phyloP scores from a whole-genome alignment of 2,797 vertebrate genomes.

The Falco columbarius region DNA sequence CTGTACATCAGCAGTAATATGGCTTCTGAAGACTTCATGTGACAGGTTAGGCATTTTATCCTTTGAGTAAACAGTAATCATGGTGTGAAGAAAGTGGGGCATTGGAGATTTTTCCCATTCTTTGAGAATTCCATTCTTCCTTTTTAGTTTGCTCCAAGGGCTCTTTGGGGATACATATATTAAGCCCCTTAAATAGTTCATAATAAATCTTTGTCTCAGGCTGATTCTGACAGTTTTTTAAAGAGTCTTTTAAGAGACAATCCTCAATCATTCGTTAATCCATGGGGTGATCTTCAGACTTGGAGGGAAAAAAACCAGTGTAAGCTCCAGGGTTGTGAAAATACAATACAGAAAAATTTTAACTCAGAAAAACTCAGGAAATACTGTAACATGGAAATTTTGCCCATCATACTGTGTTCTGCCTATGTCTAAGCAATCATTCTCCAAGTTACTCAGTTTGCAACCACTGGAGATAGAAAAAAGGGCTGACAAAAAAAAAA shows the following conservation, averaged over 20 bases:
- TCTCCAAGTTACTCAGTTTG: constrained; percentile 35
- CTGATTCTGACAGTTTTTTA: constrained; percentile 88
- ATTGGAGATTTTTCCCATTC: constrained; percentile 83
- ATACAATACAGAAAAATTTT: constrained; percentile 66
- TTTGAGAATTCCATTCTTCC: constrained; percentile 85
- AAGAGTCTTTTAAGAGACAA: constrained; percentile 88
- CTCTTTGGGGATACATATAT: constrained; percentile 89
- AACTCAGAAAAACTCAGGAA: constrained; percentile 72
- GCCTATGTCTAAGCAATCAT: constrained; percentile 22
- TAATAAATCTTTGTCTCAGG: constrained; percentile 88
- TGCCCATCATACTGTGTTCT: constrained; percentile 4
- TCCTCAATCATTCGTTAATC: constrained; percentile 89
- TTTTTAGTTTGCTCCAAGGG: constrained; percentile 86
- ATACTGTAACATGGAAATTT: constrained; percentile 44
- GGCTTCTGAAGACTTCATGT: constrained; percentile 78
- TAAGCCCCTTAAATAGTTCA: constrained; percentile 88
- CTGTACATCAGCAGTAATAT: constrained; percentile 75
- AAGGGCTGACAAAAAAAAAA: neutral
- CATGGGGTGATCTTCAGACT: constrained; percentile 84
- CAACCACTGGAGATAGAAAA: constrained; percentile 20
- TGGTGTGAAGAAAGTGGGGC: constrained; percentile 80
- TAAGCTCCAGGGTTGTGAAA: constrained; percentile 71
- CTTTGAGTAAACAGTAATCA: constrained; percentile 85
- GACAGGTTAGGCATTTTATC: constrained; percentile 83
- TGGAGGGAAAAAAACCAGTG: constrained; percentile 72